Conservation (phyloP, 2,113 vertebrate genomes). For the Notiomystis cincta region DNA sequence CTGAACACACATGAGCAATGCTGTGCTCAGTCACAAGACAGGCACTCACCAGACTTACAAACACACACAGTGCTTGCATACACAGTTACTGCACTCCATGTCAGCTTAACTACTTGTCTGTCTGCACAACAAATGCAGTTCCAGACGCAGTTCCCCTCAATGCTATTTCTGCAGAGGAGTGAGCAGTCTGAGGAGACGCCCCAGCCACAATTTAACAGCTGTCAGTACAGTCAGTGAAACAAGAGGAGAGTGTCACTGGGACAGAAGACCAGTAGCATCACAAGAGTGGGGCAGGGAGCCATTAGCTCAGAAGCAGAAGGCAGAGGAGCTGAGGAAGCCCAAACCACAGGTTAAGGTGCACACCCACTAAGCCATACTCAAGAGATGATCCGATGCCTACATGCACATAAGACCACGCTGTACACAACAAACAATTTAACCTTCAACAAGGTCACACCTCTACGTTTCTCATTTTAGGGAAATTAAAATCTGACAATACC, state of each 20-base stretch:
- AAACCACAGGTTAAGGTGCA: neutral
- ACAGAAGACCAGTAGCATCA: neutral
- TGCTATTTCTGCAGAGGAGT: neutral
- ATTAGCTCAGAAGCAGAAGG: neutral
- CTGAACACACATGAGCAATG: neutral
- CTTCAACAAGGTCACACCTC: neutral
- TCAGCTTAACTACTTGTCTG: neutral
- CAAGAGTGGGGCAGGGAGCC: neutral
- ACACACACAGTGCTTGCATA: accelerated
- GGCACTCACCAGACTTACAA: neutral
- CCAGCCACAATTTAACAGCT: neutral
- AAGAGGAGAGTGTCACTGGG: neutral
- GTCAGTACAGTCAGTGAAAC: neutral
- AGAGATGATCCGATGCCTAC: neutral
- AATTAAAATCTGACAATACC: neutral
- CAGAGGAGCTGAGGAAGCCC: neutral
- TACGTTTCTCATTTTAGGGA: neutral
- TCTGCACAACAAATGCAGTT: neutral
- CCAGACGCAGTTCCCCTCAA: neutral
- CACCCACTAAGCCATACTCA: neutral
- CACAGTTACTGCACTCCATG: neutral
- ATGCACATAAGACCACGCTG: accelerated
- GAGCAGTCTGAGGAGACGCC: neutral
- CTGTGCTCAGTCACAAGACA: neutral
- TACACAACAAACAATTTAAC: neutral